Conservation (phyloP, 2,888 invertebrate species). For the Nephrotoma flavescens region DNA sequence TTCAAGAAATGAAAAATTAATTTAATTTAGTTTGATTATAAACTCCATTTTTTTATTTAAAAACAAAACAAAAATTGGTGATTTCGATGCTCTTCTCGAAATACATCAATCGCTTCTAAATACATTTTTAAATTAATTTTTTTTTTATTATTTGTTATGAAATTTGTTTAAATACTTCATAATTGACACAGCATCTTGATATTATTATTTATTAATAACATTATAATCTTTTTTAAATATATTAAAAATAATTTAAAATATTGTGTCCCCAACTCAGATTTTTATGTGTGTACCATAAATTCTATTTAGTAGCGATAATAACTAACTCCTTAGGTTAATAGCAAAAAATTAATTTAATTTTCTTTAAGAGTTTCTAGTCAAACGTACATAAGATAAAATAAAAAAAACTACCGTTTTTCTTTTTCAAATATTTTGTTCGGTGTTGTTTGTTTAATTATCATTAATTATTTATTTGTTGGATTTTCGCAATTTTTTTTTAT, state of each 20-base stretch:
- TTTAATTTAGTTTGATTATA: neutral
- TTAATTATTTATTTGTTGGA: neutral
- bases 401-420: neutral
- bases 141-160: neutral
- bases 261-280: neutral
- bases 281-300: neutral
- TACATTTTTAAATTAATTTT: slow-evolving; percentile 26
- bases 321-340: neutral
- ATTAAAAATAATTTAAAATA: neutral
- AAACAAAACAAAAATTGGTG: neutral
- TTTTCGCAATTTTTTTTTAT: neutral
- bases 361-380: neutral
- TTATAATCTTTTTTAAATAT: neutral
- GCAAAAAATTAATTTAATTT: neutral
- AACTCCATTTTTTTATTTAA: neutral
- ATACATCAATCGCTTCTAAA: slow-evolving; percentile 39
- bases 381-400: neutral
- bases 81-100: slow-evolving; percentile 30
- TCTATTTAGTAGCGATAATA: neutral
- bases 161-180: neutral
- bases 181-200: neutral
- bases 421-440: neutral
- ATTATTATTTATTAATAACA: neutral
- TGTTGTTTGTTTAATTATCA: neutral
- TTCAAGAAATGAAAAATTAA: neutral